Evolutionary conservation across 2,113 vertebrate species (phyloP).

Genomic region (Tachuris rubrigastra): DNA sequence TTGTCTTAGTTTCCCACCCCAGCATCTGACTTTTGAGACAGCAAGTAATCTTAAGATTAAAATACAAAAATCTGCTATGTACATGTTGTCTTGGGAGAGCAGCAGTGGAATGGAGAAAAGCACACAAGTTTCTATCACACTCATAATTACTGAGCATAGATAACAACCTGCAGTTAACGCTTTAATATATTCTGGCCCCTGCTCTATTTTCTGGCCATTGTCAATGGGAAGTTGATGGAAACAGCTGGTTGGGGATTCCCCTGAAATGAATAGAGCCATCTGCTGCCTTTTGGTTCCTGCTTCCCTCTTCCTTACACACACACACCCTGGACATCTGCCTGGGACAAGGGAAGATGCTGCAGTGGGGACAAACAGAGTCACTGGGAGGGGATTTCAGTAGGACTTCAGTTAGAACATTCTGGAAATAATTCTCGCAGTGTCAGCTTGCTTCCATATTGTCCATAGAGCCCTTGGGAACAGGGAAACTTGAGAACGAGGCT

Average conservation of each 20-base stretch:
- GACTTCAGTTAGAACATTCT: neutral
- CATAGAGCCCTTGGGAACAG: too few relatives aligned
- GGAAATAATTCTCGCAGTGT: neutral
- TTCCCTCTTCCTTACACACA: neutral
- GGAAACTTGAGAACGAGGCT: neutral
- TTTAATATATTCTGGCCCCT: neutral
- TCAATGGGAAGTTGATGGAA: neutral
- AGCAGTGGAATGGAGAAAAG: neutral
- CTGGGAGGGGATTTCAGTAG: neutral
- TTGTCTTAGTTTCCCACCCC: slow-evolving; percentile 33
- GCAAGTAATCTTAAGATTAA: slow-evolving; percentile 37
- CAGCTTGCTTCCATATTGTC: neutral
- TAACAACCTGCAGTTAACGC: slow-evolving; percentile 24
- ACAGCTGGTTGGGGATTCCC: slow-evolving; percentile 16
- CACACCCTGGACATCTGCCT: neutral
- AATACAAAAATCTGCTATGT: neutral
- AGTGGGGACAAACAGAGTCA: neutral
- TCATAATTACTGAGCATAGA: slow-evolving; percentile 25
- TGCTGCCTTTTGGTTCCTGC: neutral
- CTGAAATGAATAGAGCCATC: neutral
- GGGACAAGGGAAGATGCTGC: neutral
- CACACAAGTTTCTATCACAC: neutral
- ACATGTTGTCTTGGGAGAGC: neutral
- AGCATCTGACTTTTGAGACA: slow-evolving; percentile 26
- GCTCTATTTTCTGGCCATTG: neutral